phyloP scores from a whole-genome alignment of 2,797 vertebrate species.

The Bradypus variegatus region DNA sequence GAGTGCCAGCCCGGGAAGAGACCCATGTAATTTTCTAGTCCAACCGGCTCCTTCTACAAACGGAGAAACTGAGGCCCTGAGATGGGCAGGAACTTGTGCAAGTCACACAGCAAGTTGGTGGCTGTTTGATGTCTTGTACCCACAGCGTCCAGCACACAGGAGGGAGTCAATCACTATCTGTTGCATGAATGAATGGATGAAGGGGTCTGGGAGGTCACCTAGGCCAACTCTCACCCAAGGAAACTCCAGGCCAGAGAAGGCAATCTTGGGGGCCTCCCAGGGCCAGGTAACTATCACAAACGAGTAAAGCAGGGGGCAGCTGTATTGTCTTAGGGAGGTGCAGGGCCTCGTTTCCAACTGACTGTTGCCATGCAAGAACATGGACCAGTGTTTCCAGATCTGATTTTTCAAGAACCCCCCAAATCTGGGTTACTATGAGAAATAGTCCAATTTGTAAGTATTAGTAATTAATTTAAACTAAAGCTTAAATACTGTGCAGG shows the following conservation, averaged over 20 bases:
- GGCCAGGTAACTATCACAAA: neutral
- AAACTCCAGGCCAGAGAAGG: neutral
- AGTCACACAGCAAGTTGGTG: neutral
- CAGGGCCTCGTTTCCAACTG: neutral
- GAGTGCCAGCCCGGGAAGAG: neutral
- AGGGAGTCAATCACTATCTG: neutral
- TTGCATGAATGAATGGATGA: neutral
- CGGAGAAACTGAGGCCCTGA: conserved; percentile 31
- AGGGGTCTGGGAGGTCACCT: neutral
- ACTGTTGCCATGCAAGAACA: neutral
- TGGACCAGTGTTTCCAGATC: neutral
- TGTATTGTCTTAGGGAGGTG: neutral
- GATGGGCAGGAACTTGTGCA: neutral
- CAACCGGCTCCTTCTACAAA: neutral
- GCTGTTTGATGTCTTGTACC: neutral
- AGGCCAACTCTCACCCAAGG: neutral
- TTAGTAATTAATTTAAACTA: neutral
- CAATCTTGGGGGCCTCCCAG: neutral
- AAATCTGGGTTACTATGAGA: neutral
- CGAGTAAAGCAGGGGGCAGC: neutral
- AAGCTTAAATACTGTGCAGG: neutral
- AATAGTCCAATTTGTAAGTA: neutral
- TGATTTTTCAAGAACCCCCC: conserved; percentile 1
- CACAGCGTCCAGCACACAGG: neutral
- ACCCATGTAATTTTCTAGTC: neutral